Percentiles rank a stretch among this genome's conserved stretches.
These are phyloP conservation scores for Drosophila tropicalis DNA, from an alignment of 1,140 invertebrate genomes.

Conservation along the genomic window DNA sequence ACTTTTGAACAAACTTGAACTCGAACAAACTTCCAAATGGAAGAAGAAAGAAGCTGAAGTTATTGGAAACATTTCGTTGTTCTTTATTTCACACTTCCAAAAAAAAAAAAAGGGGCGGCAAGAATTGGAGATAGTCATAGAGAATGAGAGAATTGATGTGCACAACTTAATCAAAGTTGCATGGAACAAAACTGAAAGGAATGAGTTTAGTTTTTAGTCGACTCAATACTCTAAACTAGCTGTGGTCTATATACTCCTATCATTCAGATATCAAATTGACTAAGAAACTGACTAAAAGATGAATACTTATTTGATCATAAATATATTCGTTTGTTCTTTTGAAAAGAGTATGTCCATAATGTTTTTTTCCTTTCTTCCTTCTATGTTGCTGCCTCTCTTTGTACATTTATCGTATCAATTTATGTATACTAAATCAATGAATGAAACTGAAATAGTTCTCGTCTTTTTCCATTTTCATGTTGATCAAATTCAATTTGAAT, in stretches of 20 bases:
- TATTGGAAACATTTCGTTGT: slow-evolving; percentile 29
- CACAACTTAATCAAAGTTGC: slow-evolving; percentile 55
- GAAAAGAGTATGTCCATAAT: not conserved
- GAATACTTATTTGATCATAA: not conserved
- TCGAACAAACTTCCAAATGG: not conserved
- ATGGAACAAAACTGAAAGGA: slow-evolving; percentile 4
- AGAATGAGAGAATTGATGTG: slow-evolving; percentile 23
- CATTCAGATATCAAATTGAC: too few species aligned
- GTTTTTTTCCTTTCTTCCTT: not conserved
- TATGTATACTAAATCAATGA: slow-evolving; percentile 9
- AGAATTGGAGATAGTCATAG: slow-evolving; percentile 1
- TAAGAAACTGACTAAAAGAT: too few species aligned
- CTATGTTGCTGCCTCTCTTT: not conserved
- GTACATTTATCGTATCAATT: not conserved
- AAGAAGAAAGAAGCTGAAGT: slow-evolving; percentile 28
- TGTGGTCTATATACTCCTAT: too few species aligned
- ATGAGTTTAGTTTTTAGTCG: not conserved
- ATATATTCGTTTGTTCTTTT: not conserved
- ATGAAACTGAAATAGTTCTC: not conserved
- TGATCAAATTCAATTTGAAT: slow-evolving; percentile 14
- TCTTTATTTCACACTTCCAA: slow-evolving; percentile 30
- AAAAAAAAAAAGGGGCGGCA: not conserved
- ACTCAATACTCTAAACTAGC: not conserved
- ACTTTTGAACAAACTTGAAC: slow-evolving; percentile 12
- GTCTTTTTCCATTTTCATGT: slow-evolving; percentile 14